A percentile compares a stretch with the other conserved stretches of the same genome.
These are phyloP conservation scores for Mycetomoellerius zeteki DNA, from an alignment of 1,140 invertebrate genomes.

Conservation along the genomic window DNA sequence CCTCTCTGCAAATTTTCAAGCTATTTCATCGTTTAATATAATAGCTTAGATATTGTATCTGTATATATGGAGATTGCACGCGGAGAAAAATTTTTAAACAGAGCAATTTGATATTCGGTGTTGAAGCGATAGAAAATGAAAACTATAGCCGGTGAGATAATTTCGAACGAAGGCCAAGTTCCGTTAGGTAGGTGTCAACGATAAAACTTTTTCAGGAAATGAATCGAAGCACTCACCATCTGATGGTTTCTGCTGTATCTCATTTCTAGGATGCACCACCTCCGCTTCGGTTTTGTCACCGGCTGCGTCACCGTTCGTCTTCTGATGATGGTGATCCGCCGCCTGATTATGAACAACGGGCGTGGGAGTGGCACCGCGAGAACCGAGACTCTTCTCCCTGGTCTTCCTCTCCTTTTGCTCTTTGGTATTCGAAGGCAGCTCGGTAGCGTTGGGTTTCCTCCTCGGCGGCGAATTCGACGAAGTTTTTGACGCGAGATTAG, in stretches of 20 bases:
- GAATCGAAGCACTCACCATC: conserved; percentile 78
- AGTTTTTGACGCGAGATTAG: conserved; percentile 72
- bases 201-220: neutral
- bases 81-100: neutral
- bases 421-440: conserved; percentile 68
- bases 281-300: conserved; percentile 75
- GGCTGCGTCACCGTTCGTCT: conserved; percentile 79
- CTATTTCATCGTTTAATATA: neutral
- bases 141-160: neutral
- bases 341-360: conserved; percentile 72
- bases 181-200: neutral
- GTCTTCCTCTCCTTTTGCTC: conserved; percentile 79
- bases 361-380: conserved; percentile 72
- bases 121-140: neutral
- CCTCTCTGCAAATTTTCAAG: neutral
- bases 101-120: neutral
- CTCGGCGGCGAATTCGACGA: conserved; percentile 80
- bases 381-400: conserved; percentile 75
- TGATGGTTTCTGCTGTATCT: conserved; percentile 74
- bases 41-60: neutral
- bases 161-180: neutral
- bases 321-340: conserved; percentile 75
- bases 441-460: conserved; percentile 74
- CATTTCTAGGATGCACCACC: conserved; percentile 68
- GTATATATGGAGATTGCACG: neutral